Evolutionary conservation across 2,888 invertebrate species (phyloP).

Genomic region (Stenurella melanura): DNA sequence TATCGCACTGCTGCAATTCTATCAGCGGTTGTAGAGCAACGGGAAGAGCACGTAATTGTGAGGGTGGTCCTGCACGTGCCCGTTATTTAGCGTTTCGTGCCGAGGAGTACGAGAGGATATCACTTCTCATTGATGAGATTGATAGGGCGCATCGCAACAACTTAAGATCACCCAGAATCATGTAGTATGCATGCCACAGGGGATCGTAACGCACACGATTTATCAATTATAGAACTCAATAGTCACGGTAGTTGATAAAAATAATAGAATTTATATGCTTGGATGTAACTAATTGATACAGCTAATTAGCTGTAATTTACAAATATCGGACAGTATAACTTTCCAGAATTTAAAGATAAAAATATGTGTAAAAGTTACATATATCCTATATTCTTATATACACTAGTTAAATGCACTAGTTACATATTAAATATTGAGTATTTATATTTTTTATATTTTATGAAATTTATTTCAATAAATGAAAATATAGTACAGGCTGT

Average conservation of each 20-base stretch:
- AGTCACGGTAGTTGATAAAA: neutral
- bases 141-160: constrained; percentile 53
- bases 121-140: constrained; percentile 56
- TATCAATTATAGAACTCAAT: neutral
- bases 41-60: constrained; percentile 47
- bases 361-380: too few relatives aligned
- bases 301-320: too few relatives aligned
- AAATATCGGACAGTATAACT: too few relatives aligned
- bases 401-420: too few relatives aligned
- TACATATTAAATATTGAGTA: too few relatives aligned
- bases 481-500: too few relatives aligned
- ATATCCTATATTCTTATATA: too few relatives aligned
- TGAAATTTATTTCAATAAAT: too few relatives aligned
- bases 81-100: constrained; percentile 28
- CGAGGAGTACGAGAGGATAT: constrained; percentile 49
- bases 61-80: constrained; percentile 57
- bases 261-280: neutral
- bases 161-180: constrained; percentile 32
- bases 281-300: too few relatives aligned
- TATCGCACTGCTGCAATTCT: constrained; percentile 29
- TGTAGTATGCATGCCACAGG: neutral
- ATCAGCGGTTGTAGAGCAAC: constrained; percentile 10
- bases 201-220: neutral
- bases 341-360: too few relatives aligned
- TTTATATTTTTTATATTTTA: too few relatives aligned